Conservation (phyloP, 2,113 vertebrate species). For the Tetraodon nigroviridis region DNA sequence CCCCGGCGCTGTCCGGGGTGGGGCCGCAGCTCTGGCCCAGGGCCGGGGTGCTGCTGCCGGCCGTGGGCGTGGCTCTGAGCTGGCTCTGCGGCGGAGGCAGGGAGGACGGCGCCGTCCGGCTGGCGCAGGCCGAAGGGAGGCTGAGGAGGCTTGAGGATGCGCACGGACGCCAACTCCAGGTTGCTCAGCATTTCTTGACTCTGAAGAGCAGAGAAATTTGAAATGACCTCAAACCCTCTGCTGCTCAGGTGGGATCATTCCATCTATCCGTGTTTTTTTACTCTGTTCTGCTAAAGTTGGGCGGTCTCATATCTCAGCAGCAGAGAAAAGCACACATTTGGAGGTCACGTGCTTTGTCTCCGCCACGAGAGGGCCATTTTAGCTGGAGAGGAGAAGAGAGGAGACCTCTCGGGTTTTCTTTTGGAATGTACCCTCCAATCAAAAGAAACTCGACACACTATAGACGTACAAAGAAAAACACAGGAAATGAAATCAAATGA, state of each 20-base stretch:
- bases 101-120: constrained; percentile 63
- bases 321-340: too few relatives aligned
- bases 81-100: constrained; percentile 57
- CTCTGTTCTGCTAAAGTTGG: too few relatives aligned
- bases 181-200: constrained; percentile 87
- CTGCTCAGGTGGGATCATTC: neutral
- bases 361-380: constrained; percentile 29
- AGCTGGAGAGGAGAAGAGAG: neutral
- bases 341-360: constrained; percentile 5
- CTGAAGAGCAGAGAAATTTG: constrained; percentile 62
- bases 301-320: too few relatives aligned
- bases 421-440: constrained; percentile 41
- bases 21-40: constrained; percentile 49
- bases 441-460: constrained; percentile 23
- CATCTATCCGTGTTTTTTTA: neutral
- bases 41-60: constrained; percentile 44
- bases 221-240: neutral
- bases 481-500: constrained; percentile 11
- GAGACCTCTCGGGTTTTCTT: neutral
- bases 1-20: constrained; percentile 65
- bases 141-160: constrained; percentile 82
- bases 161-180: constrained; percentile 81
- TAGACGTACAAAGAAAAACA: constrained; percentile 26
- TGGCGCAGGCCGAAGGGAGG: constrained; percentile 64
- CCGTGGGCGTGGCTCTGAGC: constrained; percentile 9